Base-by-base conservation (phyloP, 1,140 invertebrate genomes). In the Heliothis virescens region DNA sequence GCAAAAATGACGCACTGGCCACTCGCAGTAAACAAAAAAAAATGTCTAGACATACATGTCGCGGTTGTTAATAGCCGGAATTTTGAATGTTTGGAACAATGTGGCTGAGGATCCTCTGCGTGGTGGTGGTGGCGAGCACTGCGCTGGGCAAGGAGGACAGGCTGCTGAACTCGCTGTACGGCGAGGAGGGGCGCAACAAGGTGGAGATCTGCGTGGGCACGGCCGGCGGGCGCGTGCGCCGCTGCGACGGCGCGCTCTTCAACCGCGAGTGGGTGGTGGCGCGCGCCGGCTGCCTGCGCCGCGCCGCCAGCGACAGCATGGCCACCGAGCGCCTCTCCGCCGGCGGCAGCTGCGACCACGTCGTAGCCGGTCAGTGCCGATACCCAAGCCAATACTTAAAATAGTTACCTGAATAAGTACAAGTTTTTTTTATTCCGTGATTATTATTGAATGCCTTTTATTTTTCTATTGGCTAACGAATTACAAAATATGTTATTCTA, bases 161-260 rank as follows among this genome's bases (percentile, higher is more conserved):
- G 26, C 13, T 79, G 10, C 18, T 82, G 50, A 62, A 79, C 12
- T 26, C 50, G 4, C 50, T 80, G 73, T 80, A 71, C 16, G 73
- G 80, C 11, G 11, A 50, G 52, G 41, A 59, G 41, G 73, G 69
- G 13, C 21, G 55, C 29, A 67, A 65, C 34, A 16, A n/a, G 29
- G 48, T 75, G 47, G 10, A 12, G 4, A 50, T 75, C 2, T 63
- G 73, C 47, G 55, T 75, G 59, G 2, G 13, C 9, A 18, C 73
- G 11, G 0, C 18, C 7, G 12, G 73, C 12, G 57, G 57, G 1
- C 47, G 59, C 50, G 50, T 16, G 73, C 59, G 73, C 4, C 12
- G 41, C 26, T 87, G 86, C 57, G 47, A 53, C 57, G 87, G 80
- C 71, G 81, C 79, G 53, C 52, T 83, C 13, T 74, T 62, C 78